Percentiles rank a stretch among this genome's conserved stretches.
Conservation (phyloP, 2,797 vertebrate genomes). For the Acanthopagrus latus region DNA sequence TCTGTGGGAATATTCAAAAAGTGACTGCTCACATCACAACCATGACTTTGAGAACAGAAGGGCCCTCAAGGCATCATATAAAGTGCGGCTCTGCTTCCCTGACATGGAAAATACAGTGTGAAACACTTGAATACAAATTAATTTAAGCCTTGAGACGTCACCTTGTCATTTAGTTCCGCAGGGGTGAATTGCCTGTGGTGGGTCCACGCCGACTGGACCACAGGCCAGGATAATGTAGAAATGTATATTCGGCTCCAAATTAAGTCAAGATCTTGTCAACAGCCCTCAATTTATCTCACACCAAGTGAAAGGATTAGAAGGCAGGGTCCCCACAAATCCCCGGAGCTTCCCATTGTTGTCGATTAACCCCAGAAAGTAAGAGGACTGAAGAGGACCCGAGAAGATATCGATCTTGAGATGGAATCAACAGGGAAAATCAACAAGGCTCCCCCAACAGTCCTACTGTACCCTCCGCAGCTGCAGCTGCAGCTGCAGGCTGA, state of each 20-base stretch:
- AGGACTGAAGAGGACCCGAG: slow-evolving; percentile 48
- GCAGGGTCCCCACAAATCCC: slow-evolving; percentile 60
- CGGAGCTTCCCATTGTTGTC: slow-evolving; percentile 55
- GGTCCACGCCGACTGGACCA: slow-evolving; percentile 32
- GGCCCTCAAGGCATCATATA: slow-evolving; percentile 39
- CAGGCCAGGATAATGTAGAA: slow-evolving; percentile 40
- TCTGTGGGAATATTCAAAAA: slow-evolving; percentile 47
- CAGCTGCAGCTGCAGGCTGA: slow-evolving; percentile 29
- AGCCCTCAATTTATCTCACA: slow-evolving; percentile 55
- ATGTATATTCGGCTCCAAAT: slow-evolving; percentile 64
- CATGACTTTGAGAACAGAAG: slow-evolving; percentile 46
- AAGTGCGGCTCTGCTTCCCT: slow-evolving; percentile 38
- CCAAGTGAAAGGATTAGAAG: slow-evolving; percentile 67
- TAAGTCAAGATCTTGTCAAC: slow-evolving; percentile 68
- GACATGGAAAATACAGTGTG: slow-evolving; percentile 42
- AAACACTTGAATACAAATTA: slow-evolving; percentile 37
- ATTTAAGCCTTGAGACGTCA: slow-evolving; percentile 34
- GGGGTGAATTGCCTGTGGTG: slow-evolving; percentile 8
- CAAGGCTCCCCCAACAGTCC: slow-evolving; percentile 33
- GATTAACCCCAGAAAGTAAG: slow-evolving; percentile 70
- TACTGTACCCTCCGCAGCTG: not conserved
- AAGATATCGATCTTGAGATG: slow-evolving; percentile 69
- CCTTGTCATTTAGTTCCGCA: slow-evolving; percentile 19
- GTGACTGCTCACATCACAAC: slow-evolving; percentile 45
- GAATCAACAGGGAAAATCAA: slow-evolving; percentile 74